Evolutionary conservation across 2,888 invertebrate genomes (phyloP).

Genomic region (Oscheius sp.): DNA sequence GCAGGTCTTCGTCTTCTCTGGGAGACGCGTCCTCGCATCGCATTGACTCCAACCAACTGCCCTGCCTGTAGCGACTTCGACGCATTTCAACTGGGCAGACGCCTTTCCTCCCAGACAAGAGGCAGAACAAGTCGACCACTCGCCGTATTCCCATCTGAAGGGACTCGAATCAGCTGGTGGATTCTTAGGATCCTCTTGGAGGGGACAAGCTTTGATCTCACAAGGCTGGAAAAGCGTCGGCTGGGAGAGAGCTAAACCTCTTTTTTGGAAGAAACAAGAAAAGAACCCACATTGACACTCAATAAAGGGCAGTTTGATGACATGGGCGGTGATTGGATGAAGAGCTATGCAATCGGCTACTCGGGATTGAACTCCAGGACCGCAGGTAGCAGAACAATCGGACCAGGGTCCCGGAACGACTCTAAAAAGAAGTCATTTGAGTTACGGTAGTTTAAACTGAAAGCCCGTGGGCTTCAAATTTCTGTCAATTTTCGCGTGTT

Average conservation of each 20-base stretch:
- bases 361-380: slow-evolving; percentile 57
- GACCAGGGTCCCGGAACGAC: slow-evolving; percentile 53
- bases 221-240: slow-evolving; percentile 68
- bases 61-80: slow-evolving; percentile 75
- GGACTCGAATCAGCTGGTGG: slow-evolving; percentile 35
- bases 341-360: slow-evolving; percentile 59
- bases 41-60: slow-evolving; percentile 88
- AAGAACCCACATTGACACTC: slow-evolving; percentile 64
- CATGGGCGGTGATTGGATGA: slow-evolving; percentile 61
- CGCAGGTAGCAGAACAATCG: slow-evolving; percentile 55
- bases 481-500: too few species aligned
- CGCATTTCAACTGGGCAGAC: slow-evolving; percentile 60
- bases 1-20: slow-evolving; percentile 84
- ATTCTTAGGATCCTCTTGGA: slow-evolving; percentile 50
- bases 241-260: slow-evolving; percentile 53
- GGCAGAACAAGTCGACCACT: slow-evolving; percentile 83
- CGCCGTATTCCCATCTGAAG: slow-evolving; percentile 63
- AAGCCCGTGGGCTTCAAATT: too few species aligned
- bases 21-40: slow-evolving; percentile 85
- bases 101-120: slow-evolving; percentile 82
- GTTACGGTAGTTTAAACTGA: too few species aligned
- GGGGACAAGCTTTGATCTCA: slow-evolving; percentile 59
- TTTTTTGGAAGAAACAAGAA: neutral
- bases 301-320: slow-evolving; percentile 65
- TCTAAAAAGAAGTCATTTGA: slow-evolving; percentile 34